phyloP scores from a whole-genome alignment of 2,888 invertebrate genomes.

The Anodontia alba region DNA sequence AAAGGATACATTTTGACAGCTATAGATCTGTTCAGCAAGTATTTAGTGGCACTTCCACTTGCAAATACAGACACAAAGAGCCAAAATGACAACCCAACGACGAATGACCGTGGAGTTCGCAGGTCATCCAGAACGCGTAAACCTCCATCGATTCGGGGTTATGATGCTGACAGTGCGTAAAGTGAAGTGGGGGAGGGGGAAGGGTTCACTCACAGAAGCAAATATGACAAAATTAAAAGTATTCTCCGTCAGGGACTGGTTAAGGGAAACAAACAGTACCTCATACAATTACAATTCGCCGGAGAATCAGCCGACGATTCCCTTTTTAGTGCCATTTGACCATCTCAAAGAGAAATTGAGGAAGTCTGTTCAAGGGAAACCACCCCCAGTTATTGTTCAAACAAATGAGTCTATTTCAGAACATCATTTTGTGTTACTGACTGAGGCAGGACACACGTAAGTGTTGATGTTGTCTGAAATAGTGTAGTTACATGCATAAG shows the following conservation, averaged over 20 bases:
- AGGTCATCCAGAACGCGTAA: no score
- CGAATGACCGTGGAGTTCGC: no score
- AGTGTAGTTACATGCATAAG: background rate
- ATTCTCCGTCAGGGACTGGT: background rate
- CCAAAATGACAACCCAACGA: no score
- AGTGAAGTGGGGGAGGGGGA: slow-evolving; percentile 5
- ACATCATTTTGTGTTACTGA: no score
- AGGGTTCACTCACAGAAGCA: background rate
- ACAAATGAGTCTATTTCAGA: no score
- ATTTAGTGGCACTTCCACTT: slow-evolving; percentile 16
- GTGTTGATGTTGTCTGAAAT: no score
- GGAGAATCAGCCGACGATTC: slow-evolving; percentile 21
- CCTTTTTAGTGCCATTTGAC: background rate
- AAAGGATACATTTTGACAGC: slow-evolving; percentile 30
- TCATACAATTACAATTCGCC: slow-evolving; percentile 9
- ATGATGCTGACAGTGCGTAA: background rate
- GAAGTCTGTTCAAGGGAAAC: no score
- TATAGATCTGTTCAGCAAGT: slow-evolving; percentile 26
- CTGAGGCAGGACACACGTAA: no score
- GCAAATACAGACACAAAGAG: slow-evolving; percentile 24
- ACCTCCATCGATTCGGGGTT: no score
- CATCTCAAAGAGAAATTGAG: background rate
- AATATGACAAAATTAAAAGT: slow-evolving; percentile 22
- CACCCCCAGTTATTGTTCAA: no score
- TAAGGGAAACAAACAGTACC: background rate